These are phyloP conservation scores for Trichopria drosophilae DNA, from an alignment of 2,888 invertebrate species.

Conservation along the genomic window DNA sequence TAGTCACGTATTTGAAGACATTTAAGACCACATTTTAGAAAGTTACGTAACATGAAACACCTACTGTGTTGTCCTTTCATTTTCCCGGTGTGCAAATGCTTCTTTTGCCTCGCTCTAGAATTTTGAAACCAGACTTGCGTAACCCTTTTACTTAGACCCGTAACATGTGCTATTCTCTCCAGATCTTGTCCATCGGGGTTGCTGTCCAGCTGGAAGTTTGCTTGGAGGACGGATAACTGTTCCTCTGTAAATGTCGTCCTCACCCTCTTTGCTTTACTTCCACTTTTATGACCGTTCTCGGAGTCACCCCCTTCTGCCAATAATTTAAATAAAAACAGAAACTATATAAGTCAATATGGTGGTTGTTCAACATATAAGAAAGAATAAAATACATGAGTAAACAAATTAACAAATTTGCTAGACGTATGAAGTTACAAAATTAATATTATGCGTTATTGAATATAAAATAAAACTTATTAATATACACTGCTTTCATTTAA, in stretches of 20 bases:
- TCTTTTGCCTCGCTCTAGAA: constrained; percentile 92
- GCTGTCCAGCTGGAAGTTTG: constrained; percentile 96
- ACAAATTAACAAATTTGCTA: too few relatives aligned
- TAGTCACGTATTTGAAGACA: too few relatives aligned
- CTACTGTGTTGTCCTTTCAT: constrained; percentile 67
- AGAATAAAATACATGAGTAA: too few relatives aligned
- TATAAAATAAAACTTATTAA: too few relatives aligned
- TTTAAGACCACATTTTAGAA: too few relatives aligned
- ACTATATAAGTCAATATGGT: too few relatives aligned
- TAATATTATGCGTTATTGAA: too few relatives aligned
- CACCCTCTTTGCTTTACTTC: constrained; percentile 95
- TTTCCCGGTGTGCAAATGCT: constrained; percentile 89
- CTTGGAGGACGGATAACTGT: constrained; percentile 93
- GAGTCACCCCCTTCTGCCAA: constrained; percentile 88
- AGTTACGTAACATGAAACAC: too few relatives aligned
- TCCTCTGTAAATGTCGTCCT: constrained; percentile 98
- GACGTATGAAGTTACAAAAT: too few relatives aligned
- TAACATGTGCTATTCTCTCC: constrained; percentile 95
- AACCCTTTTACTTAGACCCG: constrained; percentile 92
- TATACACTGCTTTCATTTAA: too few relatives aligned
- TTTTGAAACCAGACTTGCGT: constrained; percentile 98
- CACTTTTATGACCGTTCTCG: constrained; percentile 80
- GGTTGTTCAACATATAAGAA: too few relatives aligned
- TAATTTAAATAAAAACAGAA: too few relatives aligned
- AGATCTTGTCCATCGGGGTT: constrained; percentile 98